These are phyloP conservation scores for Andrena bicolor DNA, from an alignment of 2,888 invertebrate genomes.

Conservation along the genomic window DNA sequence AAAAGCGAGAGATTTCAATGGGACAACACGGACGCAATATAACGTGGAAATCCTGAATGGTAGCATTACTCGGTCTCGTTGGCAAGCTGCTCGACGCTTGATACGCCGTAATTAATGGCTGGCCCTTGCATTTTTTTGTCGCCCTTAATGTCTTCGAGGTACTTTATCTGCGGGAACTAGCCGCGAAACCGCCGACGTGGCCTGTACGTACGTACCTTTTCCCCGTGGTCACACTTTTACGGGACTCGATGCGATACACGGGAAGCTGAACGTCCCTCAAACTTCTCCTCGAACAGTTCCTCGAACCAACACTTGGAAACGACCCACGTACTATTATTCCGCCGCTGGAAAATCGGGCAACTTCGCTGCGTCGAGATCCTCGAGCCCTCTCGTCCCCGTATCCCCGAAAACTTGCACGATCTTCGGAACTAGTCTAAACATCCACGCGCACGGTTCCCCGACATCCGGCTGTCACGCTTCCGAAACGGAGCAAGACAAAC, in stretches of 20 bases:
- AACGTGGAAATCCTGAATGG: conserved; percentile 67
- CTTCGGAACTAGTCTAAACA: conserved; percentile 6
- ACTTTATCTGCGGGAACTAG: conserved; percentile 26
- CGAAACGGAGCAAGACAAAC: conserved; percentile 35
- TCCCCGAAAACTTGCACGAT: neutral
- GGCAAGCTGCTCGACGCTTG: conserved; percentile 57
- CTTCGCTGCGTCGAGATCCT: neutral
- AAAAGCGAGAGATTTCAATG: conserved; percentile 60
- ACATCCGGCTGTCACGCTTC: conserved; percentile 47
- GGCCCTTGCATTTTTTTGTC: conserved; percentile 39
- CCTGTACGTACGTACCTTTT: neutral
- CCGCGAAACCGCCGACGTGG: conserved; percentile 17
- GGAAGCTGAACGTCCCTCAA: neutral
- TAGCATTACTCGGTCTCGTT: conserved; percentile 65
- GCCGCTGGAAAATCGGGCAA: too few relatives aligned
- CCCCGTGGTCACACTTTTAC: conserved; percentile 10
- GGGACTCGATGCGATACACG: neutral
- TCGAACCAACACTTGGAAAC: too few relatives aligned
- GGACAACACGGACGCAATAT: conserved; percentile 46
- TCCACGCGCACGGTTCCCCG: conserved; percentile 5
- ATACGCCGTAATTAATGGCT: conserved; percentile 70
- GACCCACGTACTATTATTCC: too few relatives aligned
- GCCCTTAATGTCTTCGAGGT: conserved; percentile 7
- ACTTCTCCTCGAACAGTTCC: too few relatives aligned
- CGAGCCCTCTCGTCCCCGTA: neutral